phyloP scores from a whole-genome alignment of 2,113 vertebrate genomes.

The Cromileptes altivelis region DNA sequence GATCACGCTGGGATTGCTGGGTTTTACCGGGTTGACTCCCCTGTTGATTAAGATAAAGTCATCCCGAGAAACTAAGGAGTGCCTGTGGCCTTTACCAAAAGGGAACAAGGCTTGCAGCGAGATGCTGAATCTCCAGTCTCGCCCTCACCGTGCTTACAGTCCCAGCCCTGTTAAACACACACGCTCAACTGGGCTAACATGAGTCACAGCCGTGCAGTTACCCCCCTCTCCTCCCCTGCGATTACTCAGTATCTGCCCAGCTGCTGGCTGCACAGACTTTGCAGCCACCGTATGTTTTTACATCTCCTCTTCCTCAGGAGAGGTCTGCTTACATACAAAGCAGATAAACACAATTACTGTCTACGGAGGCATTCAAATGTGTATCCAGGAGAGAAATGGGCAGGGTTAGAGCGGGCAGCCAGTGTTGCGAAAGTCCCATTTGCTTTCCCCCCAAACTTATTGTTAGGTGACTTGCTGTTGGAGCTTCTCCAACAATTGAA shows the following conservation, averaged over 20 bases:
- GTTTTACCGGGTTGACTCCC: constrained; percentile 62
- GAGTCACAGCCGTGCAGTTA: constrained; percentile 74
- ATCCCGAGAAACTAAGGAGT: constrained; percentile 62
- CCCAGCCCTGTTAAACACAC: constrained; percentile 72
- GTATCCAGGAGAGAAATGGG: background rate
- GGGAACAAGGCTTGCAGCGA: constrained; percentile 30
- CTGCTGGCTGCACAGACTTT: constrained; percentile 57
- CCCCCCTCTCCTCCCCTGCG: constrained; percentile 52
- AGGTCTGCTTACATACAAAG: constrained; percentile 19
- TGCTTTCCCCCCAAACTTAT: background rate
- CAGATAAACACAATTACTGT: constrained; percentile 43
- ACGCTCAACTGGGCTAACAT: constrained; percentile 64
- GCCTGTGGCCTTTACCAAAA: constrained; percentile 47
- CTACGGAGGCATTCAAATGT: constrained; percentile 11
- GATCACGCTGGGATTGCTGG: constrained; percentile 59
- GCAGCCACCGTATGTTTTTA: constrained; percentile 48
- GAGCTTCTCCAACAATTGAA: constrained; percentile 1
- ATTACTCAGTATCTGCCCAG: constrained; percentile 78
- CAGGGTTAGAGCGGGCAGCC: background rate
- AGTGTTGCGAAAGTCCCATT: constrained; percentile 10
- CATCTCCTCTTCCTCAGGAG: constrained; percentile 41
- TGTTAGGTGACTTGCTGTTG: background rate
- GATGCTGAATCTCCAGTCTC: constrained; percentile 50
- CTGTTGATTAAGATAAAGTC: constrained; percentile 56
- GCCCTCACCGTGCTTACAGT: constrained; percentile 54